Evolutionary conservation across 1,140 invertebrate genomes (phyloP), one percentile per base, ranked within the genome.

Genomic region (Drosophila pruinosa): DNA sequence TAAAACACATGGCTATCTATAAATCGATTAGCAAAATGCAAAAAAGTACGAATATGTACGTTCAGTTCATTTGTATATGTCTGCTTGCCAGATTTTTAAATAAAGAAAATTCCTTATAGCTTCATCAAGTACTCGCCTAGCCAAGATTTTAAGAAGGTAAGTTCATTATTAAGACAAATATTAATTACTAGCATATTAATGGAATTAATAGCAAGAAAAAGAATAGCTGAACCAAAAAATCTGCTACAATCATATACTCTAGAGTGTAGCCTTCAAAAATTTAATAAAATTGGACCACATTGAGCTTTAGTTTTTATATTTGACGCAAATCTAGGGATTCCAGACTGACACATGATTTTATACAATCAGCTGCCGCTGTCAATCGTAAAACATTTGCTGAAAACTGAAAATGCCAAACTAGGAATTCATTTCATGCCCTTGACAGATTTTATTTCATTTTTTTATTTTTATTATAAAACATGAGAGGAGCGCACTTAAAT

Each of bases 291-390:
- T 52, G 14, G 22, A 26, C 38, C 15, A 1, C 7, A n/a, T 4
- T 50, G 7, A 10, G 19, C 21, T 24, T 14, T 21, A 31, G 24
- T 26, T 50, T 31, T 12, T 50, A 34, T 22, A 65, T 7, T 57
- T 45, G 1, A 15, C 14, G n/a, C 22, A 48, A 62, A 50, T 71
- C 61, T 19, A 43, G 43, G 68, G 43, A 71, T 71, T 65, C 21
- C 41, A 41, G 21, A 43, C 58, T 41, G 54, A 47, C 52, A 57
- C 6, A 45, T 34, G 56, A 63, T 54, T 57, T 48, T 62, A 56
- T 70, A 41, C 36, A 28, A 24, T 64, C 77, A 69, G 78, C 69
- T 80, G 78, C 57, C 59, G 48, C 47, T 56, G 72, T 63, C 78
- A 72, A 48, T 80, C 78, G 63, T 48, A 61, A 59, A 54, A 50